Conservation (phyloP, 2,888 invertebrate genomes). For the Odontocolon sp. region DNA sequence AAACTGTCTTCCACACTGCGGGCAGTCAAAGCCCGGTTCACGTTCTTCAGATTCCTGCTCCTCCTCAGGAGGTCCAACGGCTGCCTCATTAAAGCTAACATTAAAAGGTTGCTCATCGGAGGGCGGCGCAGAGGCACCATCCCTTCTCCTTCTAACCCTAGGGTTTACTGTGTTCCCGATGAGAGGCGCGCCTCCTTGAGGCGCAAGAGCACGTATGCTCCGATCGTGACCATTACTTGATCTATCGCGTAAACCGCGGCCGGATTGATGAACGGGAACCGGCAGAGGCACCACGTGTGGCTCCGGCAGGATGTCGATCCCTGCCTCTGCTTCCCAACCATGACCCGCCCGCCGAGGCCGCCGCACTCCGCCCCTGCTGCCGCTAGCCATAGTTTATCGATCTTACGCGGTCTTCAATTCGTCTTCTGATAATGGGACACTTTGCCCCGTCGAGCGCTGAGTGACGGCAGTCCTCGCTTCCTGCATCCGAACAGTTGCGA, state of each 20-base stretch:
- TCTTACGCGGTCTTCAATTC: not conserved
- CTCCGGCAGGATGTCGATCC: slow-evolving; percentile 19
- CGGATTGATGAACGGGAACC: slow-evolving; percentile 11
- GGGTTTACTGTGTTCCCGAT: not conserved
- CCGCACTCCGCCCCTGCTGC: not conserved
- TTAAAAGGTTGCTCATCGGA: not conserved
- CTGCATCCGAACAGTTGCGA: not conserved
- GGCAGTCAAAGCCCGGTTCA: not conserved
- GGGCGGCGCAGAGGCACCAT: not conserved
- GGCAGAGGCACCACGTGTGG: slow-evolving; percentile 17
- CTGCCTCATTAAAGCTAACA: too few species aligned
- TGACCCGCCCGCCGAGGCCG: not conserved
- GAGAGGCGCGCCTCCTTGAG: not conserved
- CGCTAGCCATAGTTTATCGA: not conserved
- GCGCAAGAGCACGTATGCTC: not conserved
- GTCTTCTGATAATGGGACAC: not conserved
- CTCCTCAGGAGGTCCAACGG: not conserved
- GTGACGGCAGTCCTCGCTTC: not conserved
- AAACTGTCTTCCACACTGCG: not conserved
- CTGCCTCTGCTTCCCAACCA: not conserved
- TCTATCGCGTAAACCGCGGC: slow-evolving; percentile 12
- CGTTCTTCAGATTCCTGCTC: not conserved
- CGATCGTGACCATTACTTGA: not conserved
- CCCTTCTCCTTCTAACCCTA: not conserved
- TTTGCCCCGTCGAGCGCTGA: not conserved